Evolutionary conservation across 2,797 vertebrate genomes (phyloP).

Genomic region (Thunnus albacares): DNA sequence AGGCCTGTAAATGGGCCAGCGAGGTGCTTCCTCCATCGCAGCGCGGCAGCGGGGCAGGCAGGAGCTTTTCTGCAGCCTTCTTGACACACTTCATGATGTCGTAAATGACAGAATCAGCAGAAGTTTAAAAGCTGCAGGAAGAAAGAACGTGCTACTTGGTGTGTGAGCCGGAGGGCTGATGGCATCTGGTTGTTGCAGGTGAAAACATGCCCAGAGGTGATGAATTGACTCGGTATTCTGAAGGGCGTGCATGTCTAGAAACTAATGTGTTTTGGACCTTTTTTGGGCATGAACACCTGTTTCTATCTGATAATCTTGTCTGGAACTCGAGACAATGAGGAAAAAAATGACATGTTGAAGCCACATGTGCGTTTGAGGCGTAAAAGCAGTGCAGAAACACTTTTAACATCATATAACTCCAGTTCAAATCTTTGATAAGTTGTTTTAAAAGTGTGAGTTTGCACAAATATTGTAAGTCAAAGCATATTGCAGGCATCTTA

Average conservation of each 20-base stretch:
- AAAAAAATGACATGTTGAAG: not conserved
- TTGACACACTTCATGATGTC: conserved; percentile 3
- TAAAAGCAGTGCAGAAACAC: not conserved
- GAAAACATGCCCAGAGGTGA: conserved; percentile 59
- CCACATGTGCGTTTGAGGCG: not conserved
- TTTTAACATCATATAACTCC: not conserved
- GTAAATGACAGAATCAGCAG: conserved; percentile 5
- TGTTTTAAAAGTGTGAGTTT: not conserved
- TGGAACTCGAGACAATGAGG: not conserved
- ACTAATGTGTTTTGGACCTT: not conserved
- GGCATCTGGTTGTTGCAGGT: conserved; percentile 48
- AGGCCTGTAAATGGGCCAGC: conserved; percentile 64
- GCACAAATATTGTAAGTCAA: no score
- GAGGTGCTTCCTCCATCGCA: conserved; percentile 48
- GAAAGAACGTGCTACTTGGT: not conserved
- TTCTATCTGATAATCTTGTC: not conserved
- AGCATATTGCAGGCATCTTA: no score
- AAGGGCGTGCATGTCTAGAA: not conserved
- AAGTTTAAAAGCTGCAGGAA: not conserved
- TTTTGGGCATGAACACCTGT: conserved; percentile 16
- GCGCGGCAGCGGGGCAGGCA: conserved; percentile 29
- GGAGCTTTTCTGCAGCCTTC: conserved; percentile 32
- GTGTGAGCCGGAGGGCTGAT: conserved; percentile 2
- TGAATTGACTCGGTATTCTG: conserved; percentile 29
- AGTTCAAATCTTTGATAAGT: not conserved